These are phyloP conservation scores for Onychomys torridus DNA, from an alignment of 2,797 vertebrate species.

Conservation along the genomic window DNA sequence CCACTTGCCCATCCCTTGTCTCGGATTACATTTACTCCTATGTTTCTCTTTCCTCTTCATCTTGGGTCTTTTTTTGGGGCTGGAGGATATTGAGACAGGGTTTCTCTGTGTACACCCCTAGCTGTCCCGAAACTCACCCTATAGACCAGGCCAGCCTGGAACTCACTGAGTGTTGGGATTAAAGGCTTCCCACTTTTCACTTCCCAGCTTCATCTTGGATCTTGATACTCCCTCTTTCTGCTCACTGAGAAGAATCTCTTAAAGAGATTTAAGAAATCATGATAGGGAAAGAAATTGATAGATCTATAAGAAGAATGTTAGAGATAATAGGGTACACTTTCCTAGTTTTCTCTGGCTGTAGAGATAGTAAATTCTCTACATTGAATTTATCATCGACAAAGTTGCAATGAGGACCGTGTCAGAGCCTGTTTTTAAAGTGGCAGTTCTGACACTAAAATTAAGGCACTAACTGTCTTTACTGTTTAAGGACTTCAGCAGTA, in stretches of 20 bases:
- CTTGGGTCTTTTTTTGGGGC: background rate
- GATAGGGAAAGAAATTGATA: background rate
- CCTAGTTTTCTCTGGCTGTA: background rate
- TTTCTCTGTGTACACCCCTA: background rate
- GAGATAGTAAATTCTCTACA: background rate
- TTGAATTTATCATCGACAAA: slow-evolving; percentile 27
- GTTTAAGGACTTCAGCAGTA: background rate
- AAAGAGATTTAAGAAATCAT: background rate
- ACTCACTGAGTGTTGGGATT: background rate
- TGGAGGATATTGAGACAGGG: background rate
- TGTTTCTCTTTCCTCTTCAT: slow-evolving; percentile 3
- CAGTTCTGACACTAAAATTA: slow-evolving; percentile 10
- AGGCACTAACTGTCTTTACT: background rate
- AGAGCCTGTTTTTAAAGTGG: slow-evolving; percentile 26
- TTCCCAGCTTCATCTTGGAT: background rate
- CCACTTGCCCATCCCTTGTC: background rate
- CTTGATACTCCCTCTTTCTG: slow-evolving; percentile 7
- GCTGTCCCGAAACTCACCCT: background rate
- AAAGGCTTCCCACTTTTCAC: background rate
- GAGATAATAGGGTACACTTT: background rate
- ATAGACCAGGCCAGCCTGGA: background rate
- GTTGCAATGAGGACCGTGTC: background rate
- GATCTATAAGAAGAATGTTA: background rate
- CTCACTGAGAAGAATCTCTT: background rate
- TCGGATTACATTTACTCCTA: background rate